These are phyloP conservation scores for Mungos mungo DNA, from an alignment of 2,113 vertebrate species.

Conservation along the genomic window DNA sequence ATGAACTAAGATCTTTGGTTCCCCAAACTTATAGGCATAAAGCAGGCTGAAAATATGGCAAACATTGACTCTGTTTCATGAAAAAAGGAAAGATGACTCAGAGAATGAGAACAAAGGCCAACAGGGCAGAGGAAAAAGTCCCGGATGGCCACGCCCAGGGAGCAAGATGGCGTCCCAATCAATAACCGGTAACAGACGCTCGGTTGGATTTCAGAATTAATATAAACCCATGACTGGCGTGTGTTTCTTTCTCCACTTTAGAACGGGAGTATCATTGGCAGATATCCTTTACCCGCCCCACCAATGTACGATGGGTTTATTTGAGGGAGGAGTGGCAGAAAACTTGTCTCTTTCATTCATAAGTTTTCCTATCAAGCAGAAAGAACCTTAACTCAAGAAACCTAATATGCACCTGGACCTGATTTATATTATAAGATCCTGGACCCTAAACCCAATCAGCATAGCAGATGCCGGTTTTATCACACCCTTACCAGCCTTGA, in stretches of 20 bases:
- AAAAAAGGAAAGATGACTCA: not conserved
- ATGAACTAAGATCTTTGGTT: not conserved
- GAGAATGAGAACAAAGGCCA: not conserved
- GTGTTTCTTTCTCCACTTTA: not conserved
- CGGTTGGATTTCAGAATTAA: not conserved
- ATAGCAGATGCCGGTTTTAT: not conserved
- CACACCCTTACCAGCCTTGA: not conserved
- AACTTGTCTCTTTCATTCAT: not conserved
- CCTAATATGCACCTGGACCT: not conserved
- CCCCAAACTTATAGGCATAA: not conserved
- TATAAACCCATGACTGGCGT: not conserved
- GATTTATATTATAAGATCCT: not conserved
- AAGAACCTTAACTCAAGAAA: not conserved
- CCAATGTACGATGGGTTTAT: not conserved
- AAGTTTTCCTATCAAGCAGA: not conserved
- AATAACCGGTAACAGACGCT: not conserved
- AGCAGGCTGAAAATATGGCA: not conserved
- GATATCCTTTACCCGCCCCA: too few relatives aligned
- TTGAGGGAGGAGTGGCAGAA: not conserved
- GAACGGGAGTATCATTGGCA: not conserved
- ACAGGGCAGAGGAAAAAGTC: not conserved
- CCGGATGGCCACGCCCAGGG: not conserved
- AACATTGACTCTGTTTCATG: not conserved
- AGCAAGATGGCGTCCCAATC: not conserved
- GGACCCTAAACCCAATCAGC: not conserved